phyloP scores from a whole-genome alignment of 2,113 vertebrate genomes.

The Poeciliopsis retropinna region DNA sequence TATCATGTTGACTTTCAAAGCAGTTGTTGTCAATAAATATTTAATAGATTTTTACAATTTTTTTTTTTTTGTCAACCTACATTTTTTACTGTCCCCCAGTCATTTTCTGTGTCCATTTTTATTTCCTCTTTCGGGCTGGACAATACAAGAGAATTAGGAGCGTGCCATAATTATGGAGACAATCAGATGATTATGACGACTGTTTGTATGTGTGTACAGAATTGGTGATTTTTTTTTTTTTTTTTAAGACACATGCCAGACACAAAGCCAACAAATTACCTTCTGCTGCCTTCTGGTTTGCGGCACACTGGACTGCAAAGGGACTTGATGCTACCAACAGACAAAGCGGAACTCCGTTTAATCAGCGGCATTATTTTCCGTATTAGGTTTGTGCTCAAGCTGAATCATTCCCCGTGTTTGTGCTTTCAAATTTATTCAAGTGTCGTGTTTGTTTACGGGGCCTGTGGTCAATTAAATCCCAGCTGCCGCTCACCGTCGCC shows the following conservation, averaged over 20 bases:
- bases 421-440: conserved; percentile 25
- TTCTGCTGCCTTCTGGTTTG: conserved; percentile 14
- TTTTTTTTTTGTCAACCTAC: too few relatives aligned
- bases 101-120: too few relatives aligned
- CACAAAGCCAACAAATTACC: conserved; percentile 30
- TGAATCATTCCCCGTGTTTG: conserved; percentile 6
- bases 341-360: not conserved
- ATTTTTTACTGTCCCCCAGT: too few relatives aligned
- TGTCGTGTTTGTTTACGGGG: conserved; percentile 43
- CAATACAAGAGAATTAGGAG: too few relatives aligned
- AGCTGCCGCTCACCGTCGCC: conserved; percentile 11
- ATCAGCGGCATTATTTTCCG: not conserved
- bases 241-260: not conserved
- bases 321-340: not conserved
- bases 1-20: not conserved
- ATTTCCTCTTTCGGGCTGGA: not conserved
- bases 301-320: conserved; percentile 31
- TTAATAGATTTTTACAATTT: too few relatives aligned
- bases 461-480: conserved; percentile 38
- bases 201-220: rapidly evolving
- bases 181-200: not conserved
- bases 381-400: not conserved
- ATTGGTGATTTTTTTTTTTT: not conserved
- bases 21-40: not conserved
- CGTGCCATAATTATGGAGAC: too few relatives aligned